Evolutionary conservation across 2,888 invertebrate species (phyloP).

Genomic region (Zygothrica quintamaculata): DNA sequence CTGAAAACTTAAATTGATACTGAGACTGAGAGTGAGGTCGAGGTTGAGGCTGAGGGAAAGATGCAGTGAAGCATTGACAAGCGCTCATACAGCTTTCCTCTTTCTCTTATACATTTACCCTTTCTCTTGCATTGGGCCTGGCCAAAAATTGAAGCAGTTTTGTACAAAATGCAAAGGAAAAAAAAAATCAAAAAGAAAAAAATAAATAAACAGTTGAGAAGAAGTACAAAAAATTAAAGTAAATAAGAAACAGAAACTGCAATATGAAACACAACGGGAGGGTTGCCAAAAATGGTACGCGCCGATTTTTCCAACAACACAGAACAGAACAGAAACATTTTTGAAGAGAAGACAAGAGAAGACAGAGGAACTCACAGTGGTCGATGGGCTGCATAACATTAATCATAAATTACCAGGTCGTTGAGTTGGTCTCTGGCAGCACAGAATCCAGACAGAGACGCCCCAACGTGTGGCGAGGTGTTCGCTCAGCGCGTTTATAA

Average conservation of each 20-base stretch:
- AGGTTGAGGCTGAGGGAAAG: conserved; percentile 29
- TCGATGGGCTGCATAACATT: conserved; percentile 68
- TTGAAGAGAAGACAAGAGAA: conserved; percentile 6
- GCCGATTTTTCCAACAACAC: conserved; percentile 60
- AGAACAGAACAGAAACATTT: conserved; percentile 42
- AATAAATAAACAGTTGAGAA: too few species aligned
- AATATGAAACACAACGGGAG: conserved; percentile 80
- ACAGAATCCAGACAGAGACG: conserved; percentile 55
- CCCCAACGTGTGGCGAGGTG: conserved; percentile 80
- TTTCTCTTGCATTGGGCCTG: conserved; percentile 11
- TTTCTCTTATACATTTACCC: conserved; percentile 5
- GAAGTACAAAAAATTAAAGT: conserved; percentile 13
- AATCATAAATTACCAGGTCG: conserved; percentile 83
- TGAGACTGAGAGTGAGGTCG: background rate
- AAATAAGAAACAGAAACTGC: conserved; percentile 24
- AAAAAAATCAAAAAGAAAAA: conserved; percentile 24
- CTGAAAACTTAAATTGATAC: background rate
- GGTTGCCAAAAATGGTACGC: conserved; percentile 77
- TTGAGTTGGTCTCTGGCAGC: conserved; percentile 67
- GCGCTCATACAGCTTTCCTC: conserved; percentile 43
- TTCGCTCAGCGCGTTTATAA: conserved; percentile 81
- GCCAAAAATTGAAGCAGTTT: conserved; percentile 1
- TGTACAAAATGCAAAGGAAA: conserved; percentile 13
- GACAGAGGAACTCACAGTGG: conserved; percentile 19
- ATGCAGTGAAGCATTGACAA: conserved; percentile 76